phyloP scores from a whole-genome alignment of 2,797 vertebrate species.

The Spinus olivaceus region DNA sequence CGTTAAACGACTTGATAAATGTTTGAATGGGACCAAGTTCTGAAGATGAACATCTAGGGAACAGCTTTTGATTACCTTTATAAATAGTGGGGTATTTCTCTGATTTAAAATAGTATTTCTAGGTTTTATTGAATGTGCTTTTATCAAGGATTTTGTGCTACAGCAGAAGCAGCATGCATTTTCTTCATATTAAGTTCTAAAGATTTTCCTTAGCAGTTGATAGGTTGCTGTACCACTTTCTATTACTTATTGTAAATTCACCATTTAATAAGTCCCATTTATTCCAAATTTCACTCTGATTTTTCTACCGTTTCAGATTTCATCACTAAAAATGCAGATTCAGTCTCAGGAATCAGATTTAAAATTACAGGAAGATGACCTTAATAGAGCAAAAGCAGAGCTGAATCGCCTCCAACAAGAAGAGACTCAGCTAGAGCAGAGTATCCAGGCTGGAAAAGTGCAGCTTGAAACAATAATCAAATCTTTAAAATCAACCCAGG shows the following conservation, averaged over 20 bases:
- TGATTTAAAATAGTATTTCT: neutral
- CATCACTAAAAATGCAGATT: slow-evolving; percentile 91
- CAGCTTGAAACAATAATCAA: slow-evolving; percentile 97
- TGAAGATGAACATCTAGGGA: neutral
- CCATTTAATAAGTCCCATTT: neutral
- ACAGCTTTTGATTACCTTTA: neutral
- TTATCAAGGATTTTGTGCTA: neutral
- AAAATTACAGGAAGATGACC: slow-evolving; percentile 90
- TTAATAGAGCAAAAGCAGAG: slow-evolving; percentile 88
- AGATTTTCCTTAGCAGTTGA: neutral
- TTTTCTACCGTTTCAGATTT: slow-evolving; percentile 79
- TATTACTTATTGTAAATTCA: neutral
- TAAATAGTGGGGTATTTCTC: neutral
- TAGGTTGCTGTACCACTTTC: neutral
- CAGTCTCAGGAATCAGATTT: slow-evolving; percentile 94
- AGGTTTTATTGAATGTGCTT: neutral
- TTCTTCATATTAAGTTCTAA: neutral
- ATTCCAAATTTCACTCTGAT: neutral
- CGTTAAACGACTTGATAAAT: neutral
- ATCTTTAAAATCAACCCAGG: slow-evolving; percentile 94
- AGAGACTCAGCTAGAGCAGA: slow-evolving; percentile 93
- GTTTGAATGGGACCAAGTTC: neutral
- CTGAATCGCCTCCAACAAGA: slow-evolving; percentile 90
- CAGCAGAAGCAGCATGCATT: neutral
- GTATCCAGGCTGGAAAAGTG: slow-evolving; percentile 90